Evolutionary conservation across 2,888 invertebrate species (phyloP).

Genomic region (Limenitis camilla): DNA sequence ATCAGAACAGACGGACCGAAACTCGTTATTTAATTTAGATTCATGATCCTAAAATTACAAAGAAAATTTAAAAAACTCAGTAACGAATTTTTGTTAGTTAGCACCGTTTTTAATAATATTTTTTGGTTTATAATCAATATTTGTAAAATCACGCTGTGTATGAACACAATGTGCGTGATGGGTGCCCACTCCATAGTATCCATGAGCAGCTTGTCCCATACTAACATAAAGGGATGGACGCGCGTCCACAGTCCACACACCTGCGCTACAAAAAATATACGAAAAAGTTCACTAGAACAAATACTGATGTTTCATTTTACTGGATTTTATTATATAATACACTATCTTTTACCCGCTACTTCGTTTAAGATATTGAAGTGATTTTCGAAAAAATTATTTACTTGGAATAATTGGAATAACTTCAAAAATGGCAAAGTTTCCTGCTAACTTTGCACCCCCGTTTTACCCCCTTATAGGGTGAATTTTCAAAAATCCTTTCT

Average conservation of each 20-base stretch:
- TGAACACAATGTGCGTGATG: constrained; percentile 38
- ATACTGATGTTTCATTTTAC: constrained; percentile 3
- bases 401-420: neutral
- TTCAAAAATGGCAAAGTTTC: too few species aligned
- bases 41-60: too few species aligned
- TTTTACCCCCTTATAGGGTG: too few species aligned
- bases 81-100: too few species aligned
- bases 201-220: constrained; percentile 52
- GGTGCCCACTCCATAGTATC: constrained; percentile 42
- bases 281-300: constrained; percentile 22
- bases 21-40: too few species aligned
- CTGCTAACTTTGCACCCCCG: too few species aligned
- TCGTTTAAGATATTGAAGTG: neutral
- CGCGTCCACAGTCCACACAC: constrained; percentile 35
- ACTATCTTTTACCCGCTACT: too few species aligned
- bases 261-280: constrained; percentile 27
- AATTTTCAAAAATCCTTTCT: too few species aligned
- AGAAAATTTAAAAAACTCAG: too few species aligned
- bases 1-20: too few species aligned
- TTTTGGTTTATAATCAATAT: neutral
- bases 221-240: constrained; percentile 56
- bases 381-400: neutral
- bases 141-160: constrained; percentile 37
- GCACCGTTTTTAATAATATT: too few species aligned
- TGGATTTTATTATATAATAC: neutral